phyloP scores from a whole-genome alignment of 2,888 invertebrate genomes.

The Metacarcinus magister region DNA sequence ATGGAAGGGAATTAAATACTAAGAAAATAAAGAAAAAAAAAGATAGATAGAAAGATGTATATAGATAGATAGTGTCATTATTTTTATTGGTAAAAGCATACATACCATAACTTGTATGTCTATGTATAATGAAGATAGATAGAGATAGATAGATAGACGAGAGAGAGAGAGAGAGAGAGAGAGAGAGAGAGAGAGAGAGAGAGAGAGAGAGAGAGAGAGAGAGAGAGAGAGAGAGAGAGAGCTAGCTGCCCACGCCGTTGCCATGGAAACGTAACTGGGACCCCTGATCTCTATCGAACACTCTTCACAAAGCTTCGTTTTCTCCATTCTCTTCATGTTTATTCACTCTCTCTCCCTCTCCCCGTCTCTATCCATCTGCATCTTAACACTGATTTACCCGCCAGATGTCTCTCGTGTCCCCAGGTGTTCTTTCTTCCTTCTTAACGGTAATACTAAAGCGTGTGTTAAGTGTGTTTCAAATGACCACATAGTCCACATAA shows the following conservation, averaged over 20 bases:
- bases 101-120: background rate
- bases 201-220: constrained; percentile 1
- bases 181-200: background rate
- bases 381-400: background rate
- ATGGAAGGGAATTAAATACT: background rate
- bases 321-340: constrained; percentile 30
- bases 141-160: background rate
- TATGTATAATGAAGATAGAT: background rate
- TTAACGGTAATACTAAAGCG: background rate
- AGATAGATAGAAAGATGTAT: background rate
- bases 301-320: background rate
- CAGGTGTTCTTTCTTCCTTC: background rate
- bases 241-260: constrained; percentile 31
- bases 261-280: background rate
- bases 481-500: too few relatives aligned
- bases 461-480: background rate
- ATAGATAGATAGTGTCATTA: background rate
- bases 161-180: background rate
- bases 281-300: constrained; percentile 29
- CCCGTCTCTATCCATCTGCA: background rate
- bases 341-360: background rate
- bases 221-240: constrained; percentile 21
- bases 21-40: background rate
- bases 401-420: background rate
- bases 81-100: background rate